Evolutionary conservation across 2,113 vertebrate genomes (phyloP), one percentile per base, ranked within the genome.

Genomic region (Sprattus sprattus): DNA sequence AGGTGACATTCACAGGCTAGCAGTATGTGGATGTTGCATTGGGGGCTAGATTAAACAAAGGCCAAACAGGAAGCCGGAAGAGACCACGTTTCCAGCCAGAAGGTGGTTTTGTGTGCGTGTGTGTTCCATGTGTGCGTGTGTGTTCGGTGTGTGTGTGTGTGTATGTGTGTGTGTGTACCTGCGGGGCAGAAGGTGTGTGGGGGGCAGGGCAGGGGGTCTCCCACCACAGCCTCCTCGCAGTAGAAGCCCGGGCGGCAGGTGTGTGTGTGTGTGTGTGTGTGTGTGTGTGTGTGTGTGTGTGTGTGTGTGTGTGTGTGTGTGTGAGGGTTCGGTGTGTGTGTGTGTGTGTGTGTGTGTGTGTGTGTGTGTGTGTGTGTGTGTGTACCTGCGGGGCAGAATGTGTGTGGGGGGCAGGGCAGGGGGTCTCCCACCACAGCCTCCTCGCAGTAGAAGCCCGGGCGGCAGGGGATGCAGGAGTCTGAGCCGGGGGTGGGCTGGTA

Each of bases 311-410:
- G 10, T 15, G 54, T 57, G 54, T 11, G 54, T 11, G 10, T 15
- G 54, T 15, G 54, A 0, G 54, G 5, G 54, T 57, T 57, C 3
- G 8, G 54, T 57, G 54, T 57, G 54, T 57, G 15, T 57, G 54
- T 57, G 54, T 57, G 54, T 57, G 54, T 57, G 54, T 67, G 20
- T 64, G 60, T 25, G 22, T 64, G 20, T 25, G n/a, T 64, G 20
- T 10, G n/a, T n/a, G 60, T 8, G 60, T n/a, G 60, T 25, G n/a
- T 64, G 3, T 25, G 60, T 64, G 22, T 28, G 52, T 6, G 2
- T n/a, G n/a, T 94, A 99, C 98, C 97, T 88, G 95, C 85, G 85
- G 96, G 96, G 46, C 98, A 98, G 92, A 97, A 99, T 7, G 94
- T 92, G 20, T 98, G 94, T 1, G 96, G 91, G 0, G 98, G 97